Conservation (phyloP, 2,113 vertebrate genomes). For the Larimichthys crocea region DNA sequence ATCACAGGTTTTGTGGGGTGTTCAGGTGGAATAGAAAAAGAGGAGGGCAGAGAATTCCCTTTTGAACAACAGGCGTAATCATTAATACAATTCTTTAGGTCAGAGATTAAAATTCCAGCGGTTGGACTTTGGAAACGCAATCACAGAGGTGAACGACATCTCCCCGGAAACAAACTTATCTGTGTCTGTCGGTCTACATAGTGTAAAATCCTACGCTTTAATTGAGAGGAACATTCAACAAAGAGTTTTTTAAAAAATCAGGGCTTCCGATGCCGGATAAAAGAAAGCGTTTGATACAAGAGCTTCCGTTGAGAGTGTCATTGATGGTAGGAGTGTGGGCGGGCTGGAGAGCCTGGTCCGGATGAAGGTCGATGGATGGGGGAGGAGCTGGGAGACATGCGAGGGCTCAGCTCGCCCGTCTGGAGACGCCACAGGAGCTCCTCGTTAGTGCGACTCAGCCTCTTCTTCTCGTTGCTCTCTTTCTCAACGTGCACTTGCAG, state of each 20-base stretch:
- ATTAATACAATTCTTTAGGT: constrained; percentile 43
- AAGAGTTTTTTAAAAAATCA: not conserved
- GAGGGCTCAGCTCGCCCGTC: constrained; percentile 92
- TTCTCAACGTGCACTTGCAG: constrained; percentile 95
- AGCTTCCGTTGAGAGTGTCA: constrained; percentile 74
- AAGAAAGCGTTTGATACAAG: constrained; percentile 36
- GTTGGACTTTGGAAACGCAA: constrained; percentile 28
- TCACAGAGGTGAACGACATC: not conserved
- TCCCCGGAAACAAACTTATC: not conserved
- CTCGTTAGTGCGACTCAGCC: constrained; percentile 94
- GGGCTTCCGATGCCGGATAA: constrained; percentile 17
- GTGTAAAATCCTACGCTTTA: constrained; percentile 22
- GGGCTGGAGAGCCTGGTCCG: constrained; percentile 74
- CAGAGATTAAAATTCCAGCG: constrained; percentile 36
- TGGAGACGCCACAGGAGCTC: constrained; percentile 98
- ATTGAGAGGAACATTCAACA: constrained; percentile 36
- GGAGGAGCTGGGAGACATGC: constrained; percentile 87
- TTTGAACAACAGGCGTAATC: not conserved
- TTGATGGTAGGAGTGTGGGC: constrained; percentile 87
- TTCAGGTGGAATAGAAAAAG: constrained; percentile 33
- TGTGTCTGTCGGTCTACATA: not conserved
- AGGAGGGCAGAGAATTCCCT: constrained; percentile 25
- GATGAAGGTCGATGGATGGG: constrained; percentile 86
- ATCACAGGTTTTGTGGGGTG: not conserved
- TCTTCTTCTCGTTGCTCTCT: constrained; percentile 97